These are phyloP conservation scores for Aythya baeri DNA, from an alignment of 2,113 vertebrate genomes.

Conservation along the genomic window DNA sequence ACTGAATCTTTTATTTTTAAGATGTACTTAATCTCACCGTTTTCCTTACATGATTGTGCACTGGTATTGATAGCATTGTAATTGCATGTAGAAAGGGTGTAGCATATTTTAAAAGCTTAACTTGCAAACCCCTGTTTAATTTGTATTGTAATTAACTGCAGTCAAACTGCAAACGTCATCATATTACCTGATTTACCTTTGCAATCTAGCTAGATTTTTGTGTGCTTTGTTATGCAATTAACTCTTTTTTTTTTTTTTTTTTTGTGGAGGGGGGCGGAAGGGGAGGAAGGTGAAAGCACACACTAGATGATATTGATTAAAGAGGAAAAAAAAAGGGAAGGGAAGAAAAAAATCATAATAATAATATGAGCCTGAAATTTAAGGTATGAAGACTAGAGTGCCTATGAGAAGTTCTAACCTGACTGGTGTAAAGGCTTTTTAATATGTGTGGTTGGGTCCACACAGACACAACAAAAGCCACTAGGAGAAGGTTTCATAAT, in stretches of 20 bases:
- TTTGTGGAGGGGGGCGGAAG: too few relatives aligned
- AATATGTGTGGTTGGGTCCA: neutral
- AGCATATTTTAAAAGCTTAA: neutral
- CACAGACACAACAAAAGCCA: neutral
- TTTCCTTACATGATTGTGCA: neutral
- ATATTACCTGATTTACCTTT: neutral
- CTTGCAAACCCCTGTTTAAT: neutral
- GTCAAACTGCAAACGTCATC: neutral
- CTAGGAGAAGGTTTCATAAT: neutral
- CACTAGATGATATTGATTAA: neutral
- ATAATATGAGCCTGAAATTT: neutral
- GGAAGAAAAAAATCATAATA: too few relatives aligned
- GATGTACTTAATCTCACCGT: neutral
- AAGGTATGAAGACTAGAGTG: neutral
- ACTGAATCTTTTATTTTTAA: neutral
- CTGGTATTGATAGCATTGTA: neutral
- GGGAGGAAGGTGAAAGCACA: neutral
- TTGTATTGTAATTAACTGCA: neutral
- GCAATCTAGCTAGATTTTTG: neutral
- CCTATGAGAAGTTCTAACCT: neutral
- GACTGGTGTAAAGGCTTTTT: neutral
- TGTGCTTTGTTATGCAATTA: neutral
- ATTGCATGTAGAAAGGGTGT: neutral
- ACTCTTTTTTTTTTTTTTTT: neutral
- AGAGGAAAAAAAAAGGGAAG: neutral